Evolutionary conservation across 2,888 invertebrate genomes (phyloP).

Genomic region (Ophioninae sp.): DNA sequence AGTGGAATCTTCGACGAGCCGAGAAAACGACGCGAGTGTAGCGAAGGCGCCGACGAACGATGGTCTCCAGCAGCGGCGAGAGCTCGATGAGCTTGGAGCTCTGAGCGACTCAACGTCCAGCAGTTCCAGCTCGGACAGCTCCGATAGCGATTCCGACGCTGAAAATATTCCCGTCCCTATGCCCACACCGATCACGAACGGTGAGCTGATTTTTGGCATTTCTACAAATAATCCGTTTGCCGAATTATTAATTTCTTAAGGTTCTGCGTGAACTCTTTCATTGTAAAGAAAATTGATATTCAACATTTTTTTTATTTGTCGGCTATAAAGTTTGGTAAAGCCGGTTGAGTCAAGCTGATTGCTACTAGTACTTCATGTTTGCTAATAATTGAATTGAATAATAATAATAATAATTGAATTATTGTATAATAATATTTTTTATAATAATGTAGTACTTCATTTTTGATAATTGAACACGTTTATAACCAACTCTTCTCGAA

Average conservation of each 20-base stretch:
- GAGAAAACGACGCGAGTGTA: conserved; percentile 62
- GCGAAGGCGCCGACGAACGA: conserved; percentile 44
- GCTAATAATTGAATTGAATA: too few species aligned
- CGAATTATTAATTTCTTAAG: neutral
- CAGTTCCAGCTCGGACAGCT: conserved; percentile 79
- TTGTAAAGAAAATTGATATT: too few species aligned
- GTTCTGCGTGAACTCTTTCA: neutral
- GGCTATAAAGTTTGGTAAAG: too few species aligned
- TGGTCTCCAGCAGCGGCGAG: conserved; percentile 31
- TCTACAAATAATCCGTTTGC: neutral
- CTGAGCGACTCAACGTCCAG: conserved; percentile 78
- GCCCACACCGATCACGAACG: conserved; percentile 71
- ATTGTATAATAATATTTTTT: too few species aligned
- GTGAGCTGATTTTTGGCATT: conserved; percentile 61
- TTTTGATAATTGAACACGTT: too few species aligned
- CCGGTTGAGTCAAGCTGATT: too few species aligned
- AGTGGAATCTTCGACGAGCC: conserved; percentile 54
- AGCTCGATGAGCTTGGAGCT: conserved; percentile 66
- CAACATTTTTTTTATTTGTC: too few species aligned
- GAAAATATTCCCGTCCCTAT: conserved; percentile 71
- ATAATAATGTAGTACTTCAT: too few species aligned
- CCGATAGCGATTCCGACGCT: conserved; percentile 82
- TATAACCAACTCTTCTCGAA: too few species aligned
- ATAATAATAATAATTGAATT: too few species aligned
- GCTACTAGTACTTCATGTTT: too few species aligned